phyloP scores from a whole-genome alignment of 2,888 invertebrate species.

The Oscheius sp. region DNA sequence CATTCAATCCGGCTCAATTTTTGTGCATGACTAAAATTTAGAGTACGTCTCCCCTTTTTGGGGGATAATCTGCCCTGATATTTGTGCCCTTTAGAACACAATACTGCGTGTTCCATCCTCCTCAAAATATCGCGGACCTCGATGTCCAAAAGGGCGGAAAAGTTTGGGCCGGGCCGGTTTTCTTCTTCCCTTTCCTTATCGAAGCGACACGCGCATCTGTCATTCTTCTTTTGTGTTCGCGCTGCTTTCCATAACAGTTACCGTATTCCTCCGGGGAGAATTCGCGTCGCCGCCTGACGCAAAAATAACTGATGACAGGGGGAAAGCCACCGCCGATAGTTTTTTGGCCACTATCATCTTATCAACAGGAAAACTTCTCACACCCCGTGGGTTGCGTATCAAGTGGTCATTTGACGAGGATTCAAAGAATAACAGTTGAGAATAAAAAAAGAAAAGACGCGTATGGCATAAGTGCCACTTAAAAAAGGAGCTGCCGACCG shows the following conservation, averaged over 20 bases:
- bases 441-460: neutral
- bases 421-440: neutral
- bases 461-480: neutral
- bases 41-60: too few species aligned
- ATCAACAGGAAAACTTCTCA: too few species aligned
- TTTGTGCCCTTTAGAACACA: too few species aligned
- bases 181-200: slow-evolving; percentile 29
- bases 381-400: neutral
- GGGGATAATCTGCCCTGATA: too few species aligned
- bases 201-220: slow-evolving; percentile 35
- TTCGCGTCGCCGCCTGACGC: slow-evolving; percentile 4
- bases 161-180: slow-evolving; percentile 33
- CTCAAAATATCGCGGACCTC: neutral
- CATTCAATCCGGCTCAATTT: too few species aligned
- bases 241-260: slow-evolving; percentile 37
- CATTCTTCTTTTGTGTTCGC: slow-evolving; percentile 37
- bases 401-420: neutral
- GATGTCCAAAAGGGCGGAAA: slow-evolving; percentile 22
- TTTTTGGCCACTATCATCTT: neutral
- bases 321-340: neutral
- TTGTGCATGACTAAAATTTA: too few species aligned
- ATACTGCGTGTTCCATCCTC: too few species aligned
- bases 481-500: slow-evolving; percentile 25
- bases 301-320: slow-evolving; percentile 17
- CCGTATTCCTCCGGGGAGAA: slow-evolving; percentile 19